Base-by-base conservation (phyloP, 2,797 vertebrate species). In the Bovichtus variegatus region DNA sequence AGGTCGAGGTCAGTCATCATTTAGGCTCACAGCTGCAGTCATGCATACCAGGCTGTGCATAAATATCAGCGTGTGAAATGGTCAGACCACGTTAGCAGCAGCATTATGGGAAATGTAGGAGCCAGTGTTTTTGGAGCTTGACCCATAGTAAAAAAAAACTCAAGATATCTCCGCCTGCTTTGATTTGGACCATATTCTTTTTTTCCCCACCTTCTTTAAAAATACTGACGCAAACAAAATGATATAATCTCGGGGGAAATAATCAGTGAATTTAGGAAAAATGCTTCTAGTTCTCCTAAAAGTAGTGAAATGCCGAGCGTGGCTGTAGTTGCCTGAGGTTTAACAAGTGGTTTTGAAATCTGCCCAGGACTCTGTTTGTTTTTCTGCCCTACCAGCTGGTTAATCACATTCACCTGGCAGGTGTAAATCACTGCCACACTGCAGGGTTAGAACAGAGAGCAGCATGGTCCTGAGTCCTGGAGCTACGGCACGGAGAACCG, bases 321-420 rank as follows among this genome's bases (percentile, higher is more conserved):
- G 31, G 29, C 58, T 62, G 49, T 55, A 44, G 38, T 27, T 66
- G 27, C 34, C 21, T 54, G 31, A 34, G 49, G 66, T 83, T 55
- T 54, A 66, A 80, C 41, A 11, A 67, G 25, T 61, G 63, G 47
- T 75, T 75, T 80, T 80, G n/a, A 34, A 2, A 74, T 83, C 43
- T 51, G 21, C 47, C 63, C 58, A 60, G 57, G 18, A 44, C 71
- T 70, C 51, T 82, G 76, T 85, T 86, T 76, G 75, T 68, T 73
- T 34, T 85, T 70, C 38, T 72, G 41, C 68, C 27, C 59, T 13
- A 53, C 63, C 64, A 54, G 75, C 75, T 80, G 60, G 54, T 54
- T 86, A 77, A 85, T 87, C 21, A 47, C 59, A 49, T 47, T 80
- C 83, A 90, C 77, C 83, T 47, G 55, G 71, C 84, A 82, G 82